Base-by-base conservation (phyloP, 2,797 vertebrate species). In the Aldrovandia affinis region DNA sequence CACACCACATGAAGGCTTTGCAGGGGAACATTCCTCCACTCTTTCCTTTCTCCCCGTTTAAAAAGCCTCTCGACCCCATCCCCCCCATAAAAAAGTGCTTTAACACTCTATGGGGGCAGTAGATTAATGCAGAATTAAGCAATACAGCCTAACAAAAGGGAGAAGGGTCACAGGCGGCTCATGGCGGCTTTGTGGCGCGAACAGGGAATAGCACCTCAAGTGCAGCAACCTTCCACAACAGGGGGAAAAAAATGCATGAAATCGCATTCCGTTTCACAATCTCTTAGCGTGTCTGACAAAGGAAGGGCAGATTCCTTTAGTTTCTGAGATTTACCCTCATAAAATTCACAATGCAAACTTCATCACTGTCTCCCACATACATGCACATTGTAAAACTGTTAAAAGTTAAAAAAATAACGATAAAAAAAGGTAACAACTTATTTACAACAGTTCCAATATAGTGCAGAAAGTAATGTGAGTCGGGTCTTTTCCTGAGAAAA, bases 11-110 rank as follows among this genome's bases (percentile, higher is more conserved):
- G 93, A 94, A 86, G 90, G 90, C 93, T 89, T 88, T 89, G 91
- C 89, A 89, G 91, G 92, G 91, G 90, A 94, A 93, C 92, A 94
- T 95, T 95, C 93, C 89, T 93, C 78, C 57, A 33, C 33, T 57
- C 54, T 81, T 81, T 81, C 80, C 89, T 88, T 90, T 90, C 88
- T 90, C 86, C 87, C 8, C 30, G 20, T 47, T 42, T 68, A 59
- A 59, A 68, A 80, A 47, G 80, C 20, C 87, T 86, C 61, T 44
- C 82, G 15, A 25, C 25, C 77, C 22, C 70, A 86, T 88, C 88
- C 88, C 88, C 81, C 90, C 88, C 61, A 52, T 75, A 91, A 93
- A 93, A 90, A 88, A 89, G 90, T 63, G 89, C 87, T 91, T 89
- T 87, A 83, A 82, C 25, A 25, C 87, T 88, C 87, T 89, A 88